These are phyloP conservation scores for Himalopsyche anomala DNA, from an alignment of 2,888 invertebrate species.

Conservation along the genomic window DNA sequence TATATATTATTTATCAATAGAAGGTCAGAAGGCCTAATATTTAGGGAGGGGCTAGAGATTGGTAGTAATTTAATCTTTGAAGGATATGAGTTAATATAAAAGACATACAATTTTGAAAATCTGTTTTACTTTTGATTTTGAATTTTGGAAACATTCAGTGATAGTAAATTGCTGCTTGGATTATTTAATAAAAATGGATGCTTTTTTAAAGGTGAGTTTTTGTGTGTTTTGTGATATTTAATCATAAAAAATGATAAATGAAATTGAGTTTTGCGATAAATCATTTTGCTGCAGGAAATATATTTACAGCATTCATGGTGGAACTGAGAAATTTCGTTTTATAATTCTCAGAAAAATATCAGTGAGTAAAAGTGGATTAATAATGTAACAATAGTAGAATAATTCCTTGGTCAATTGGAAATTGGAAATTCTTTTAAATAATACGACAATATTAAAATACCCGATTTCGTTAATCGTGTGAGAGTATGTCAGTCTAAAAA, in stretches of 20 bases:
- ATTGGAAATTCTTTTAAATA: too few species aligned
- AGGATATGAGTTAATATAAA: conserved; percentile 39
- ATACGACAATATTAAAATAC: too few species aligned
- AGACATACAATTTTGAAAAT: conserved; percentile 5
- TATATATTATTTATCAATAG: neutral
- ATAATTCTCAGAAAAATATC: too few species aligned
- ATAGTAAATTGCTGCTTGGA: neutral
- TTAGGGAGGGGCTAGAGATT: conserved; percentile 24
- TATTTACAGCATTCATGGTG: too few species aligned
- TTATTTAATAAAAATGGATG: neutral
- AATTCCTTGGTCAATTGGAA: too few species aligned
- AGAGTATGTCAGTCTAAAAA: too few species aligned
- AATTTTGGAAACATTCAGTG: neutral
- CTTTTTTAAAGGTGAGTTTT: conserved; percentile 27
- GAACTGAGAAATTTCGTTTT: too few species aligned
- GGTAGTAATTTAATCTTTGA: conserved; percentile 1
- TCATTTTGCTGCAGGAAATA: too few species aligned
- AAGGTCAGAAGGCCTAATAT: conserved; percentile 19
- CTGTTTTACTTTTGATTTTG: conserved; percentile 28
- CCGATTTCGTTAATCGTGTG: too few species aligned
- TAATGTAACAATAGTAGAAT: too few species aligned
- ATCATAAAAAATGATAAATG: neutral
- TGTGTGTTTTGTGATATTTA: neutral
- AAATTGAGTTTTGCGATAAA: neutral
- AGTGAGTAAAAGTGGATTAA: too few species aligned